These are phyloP conservation scores for Synanthedon andrenaeformis DNA, from an alignment of 2,888 invertebrate species.

Conservation along the genomic window DNA sequence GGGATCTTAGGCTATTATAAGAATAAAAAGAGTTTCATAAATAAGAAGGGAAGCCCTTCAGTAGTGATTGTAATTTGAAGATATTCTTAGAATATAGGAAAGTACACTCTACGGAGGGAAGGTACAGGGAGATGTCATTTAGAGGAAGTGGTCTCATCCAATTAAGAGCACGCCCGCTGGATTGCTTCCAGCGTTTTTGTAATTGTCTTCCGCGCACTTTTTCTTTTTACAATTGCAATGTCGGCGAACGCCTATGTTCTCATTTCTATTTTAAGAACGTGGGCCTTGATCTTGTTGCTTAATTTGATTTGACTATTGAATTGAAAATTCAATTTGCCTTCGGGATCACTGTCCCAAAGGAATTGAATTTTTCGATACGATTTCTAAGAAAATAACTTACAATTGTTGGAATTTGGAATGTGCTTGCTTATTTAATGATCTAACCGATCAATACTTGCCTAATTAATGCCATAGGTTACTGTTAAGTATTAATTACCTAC, in stretches of 20 bases:
- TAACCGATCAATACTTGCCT: too few relatives aligned
- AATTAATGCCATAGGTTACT: too few relatives aligned
- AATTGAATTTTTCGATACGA: too few relatives aligned
- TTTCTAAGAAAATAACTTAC: too few relatives aligned
- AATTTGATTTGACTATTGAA: background rate
- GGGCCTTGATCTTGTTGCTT: background rate
- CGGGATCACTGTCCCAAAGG: too few relatives aligned
- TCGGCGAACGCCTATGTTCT: conserved; percentile 20
- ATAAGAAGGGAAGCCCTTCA: too few relatives aligned
- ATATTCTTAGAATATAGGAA: background rate
- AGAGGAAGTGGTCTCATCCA: conserved; percentile 65
- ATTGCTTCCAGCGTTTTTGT: conserved; percentile 59
- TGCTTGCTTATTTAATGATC: too few relatives aligned
- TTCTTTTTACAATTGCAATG: conserved; percentile 36
- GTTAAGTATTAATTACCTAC: too few relatives aligned
- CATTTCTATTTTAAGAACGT: conserved; percentile 12
- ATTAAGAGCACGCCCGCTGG: conserved; percentile 61
- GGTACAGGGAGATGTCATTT: conserved; percentile 41
- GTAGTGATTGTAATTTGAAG: background rate
- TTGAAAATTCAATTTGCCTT: too few relatives aligned
- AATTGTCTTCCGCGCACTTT: conserved; percentile 45
- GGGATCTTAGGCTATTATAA: too few relatives aligned
- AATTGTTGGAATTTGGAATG: too few relatives aligned
- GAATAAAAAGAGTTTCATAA: too few relatives aligned
- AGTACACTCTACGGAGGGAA: conserved; percentile 10